Evolutionary conservation across 2,888 invertebrate species (phyloP).

Genomic region (Congeria kusceri): DNA sequence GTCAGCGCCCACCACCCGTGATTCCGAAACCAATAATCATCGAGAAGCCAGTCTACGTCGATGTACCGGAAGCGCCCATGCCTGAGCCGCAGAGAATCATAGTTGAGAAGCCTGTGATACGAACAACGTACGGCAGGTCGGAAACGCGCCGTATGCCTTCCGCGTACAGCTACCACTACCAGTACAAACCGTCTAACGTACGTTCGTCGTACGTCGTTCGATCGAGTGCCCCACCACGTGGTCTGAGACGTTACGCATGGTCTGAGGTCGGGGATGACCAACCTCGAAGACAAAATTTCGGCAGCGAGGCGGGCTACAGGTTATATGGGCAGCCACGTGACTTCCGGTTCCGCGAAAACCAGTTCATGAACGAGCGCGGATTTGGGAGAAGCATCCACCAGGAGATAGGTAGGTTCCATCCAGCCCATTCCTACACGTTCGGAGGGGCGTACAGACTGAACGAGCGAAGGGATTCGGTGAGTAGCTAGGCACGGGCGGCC

Average conservation of each 20-base stretch:
- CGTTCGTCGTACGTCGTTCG: slow-evolving; percentile 39
- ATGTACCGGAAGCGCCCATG: slow-evolving; percentile 29
- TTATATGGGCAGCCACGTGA: slow-evolving; percentile 63
- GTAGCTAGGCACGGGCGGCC: slow-evolving; percentile 37
- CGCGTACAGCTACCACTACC: slow-evolving; percentile 34
- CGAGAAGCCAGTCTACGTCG: slow-evolving; percentile 54
- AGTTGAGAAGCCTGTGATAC: slow-evolving; percentile 51
- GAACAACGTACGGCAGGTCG: slow-evolving; percentile 36
- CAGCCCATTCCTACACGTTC: slow-evolving; percentile 41
- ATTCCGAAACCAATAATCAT: slow-evolving; percentile 46
- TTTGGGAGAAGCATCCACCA: slow-evolving; percentile 52
- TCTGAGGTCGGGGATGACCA: slow-evolving; percentile 43
- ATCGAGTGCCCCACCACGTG: slow-evolving; percentile 13
- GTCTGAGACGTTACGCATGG: slow-evolving; percentile 45
- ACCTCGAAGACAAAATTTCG: slow-evolving; percentile 25
- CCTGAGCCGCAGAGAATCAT: slow-evolving; percentile 41
- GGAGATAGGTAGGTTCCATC: slow-evolving; percentile 34
- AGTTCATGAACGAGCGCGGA: slow-evolving; percentile 64
- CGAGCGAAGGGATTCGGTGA: slow-evolving; percentile 37
- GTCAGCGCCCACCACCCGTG: slow-evolving; percentile 41
- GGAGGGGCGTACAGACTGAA: slow-evolving; percentile 34
- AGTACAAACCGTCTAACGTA: slow-evolving; percentile 21
- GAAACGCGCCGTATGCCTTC: slow-evolving; percentile 37
- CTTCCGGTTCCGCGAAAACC: slow-evolving; percentile 54
- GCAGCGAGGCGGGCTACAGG: slow-evolving; percentile 31